Evolutionary conservation across 2,888 invertebrate species (phyloP).

Genomic region (Esperia sulphurella): DNA sequence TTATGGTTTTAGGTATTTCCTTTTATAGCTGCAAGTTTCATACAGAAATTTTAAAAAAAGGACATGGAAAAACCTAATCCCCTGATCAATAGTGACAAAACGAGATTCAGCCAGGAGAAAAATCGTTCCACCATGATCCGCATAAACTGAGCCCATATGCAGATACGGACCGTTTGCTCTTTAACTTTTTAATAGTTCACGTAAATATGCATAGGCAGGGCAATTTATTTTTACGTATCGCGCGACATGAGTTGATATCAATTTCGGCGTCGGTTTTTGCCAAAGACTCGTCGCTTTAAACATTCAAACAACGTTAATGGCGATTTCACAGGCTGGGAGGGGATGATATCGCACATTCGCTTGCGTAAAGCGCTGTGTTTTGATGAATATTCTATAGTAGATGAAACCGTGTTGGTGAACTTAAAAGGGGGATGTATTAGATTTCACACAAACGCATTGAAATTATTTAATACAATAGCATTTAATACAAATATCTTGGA

Average conservation of each 20-base stretch:
- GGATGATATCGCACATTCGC: slow-evolving; percentile 7
- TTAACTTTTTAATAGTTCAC: slow-evolving; percentile 39
- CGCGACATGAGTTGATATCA: slow-evolving; percentile 51
- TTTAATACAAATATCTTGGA: too few relatives aligned
- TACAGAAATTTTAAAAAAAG: too few relatives aligned
- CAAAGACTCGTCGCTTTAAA: slow-evolving; percentile 34
- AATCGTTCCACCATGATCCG: neutral
- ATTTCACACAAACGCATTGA: too few relatives aligned
- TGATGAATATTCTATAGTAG: neutral
- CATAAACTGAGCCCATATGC: slow-evolving; percentile 27
- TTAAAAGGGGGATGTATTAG: too few relatives aligned
- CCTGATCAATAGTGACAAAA: too few relatives aligned
- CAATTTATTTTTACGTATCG: slow-evolving; percentile 42
- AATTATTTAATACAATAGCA: too few relatives aligned
- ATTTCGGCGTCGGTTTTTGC: slow-evolving; percentile 48
- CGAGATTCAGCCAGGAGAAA: too few relatives aligned
- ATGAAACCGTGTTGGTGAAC: neutral
- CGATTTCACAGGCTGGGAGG: slow-evolving; percentile 12
- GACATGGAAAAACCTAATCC: too few relatives aligned
- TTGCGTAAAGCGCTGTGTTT: slow-evolving; percentile 3
- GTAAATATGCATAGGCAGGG: slow-evolving; percentile 46
- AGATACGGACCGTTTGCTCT: slow-evolving; percentile 30
- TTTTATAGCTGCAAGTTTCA: too few relatives aligned
- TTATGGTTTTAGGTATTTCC: too few relatives aligned
- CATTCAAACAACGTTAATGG: slow-evolving; percentile 43